A percentile compares a stretch with the other conserved stretches of the same genome.
These are phyloP conservation scores for Fragum whitleyi DNA, from an alignment of 2,888 invertebrate genomes.

Conservation along the genomic window DNA sequence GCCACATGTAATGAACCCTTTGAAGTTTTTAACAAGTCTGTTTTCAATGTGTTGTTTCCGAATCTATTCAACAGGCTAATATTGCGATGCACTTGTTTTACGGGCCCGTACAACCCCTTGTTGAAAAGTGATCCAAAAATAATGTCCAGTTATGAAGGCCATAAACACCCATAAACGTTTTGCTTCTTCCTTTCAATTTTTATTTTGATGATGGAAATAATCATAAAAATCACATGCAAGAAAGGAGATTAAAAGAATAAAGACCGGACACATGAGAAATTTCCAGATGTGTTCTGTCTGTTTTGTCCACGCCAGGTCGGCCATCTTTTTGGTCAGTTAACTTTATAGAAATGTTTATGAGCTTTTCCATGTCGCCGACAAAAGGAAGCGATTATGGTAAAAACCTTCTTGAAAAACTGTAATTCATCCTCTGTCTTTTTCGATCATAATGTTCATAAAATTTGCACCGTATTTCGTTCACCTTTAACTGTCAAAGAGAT, in stretches of 20 bases:
- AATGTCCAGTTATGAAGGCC: conserved; percentile 62
- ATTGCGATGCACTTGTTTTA: conserved; percentile 36
- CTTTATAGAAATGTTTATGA: conserved; percentile 65
- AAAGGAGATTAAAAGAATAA: conserved; percentile 58
- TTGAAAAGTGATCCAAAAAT: conserved; percentile 45
- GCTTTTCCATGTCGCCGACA: conserved; percentile 12
- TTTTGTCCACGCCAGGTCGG: conserved; percentile 29
- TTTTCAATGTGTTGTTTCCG: conserved; percentile 20
- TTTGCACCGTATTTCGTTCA: conserved; percentile 14
- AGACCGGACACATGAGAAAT: conserved; percentile 38
- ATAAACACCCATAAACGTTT: conserved; percentile 61
- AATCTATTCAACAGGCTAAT: conserved; percentile 25
- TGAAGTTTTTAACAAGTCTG: conserved; percentile 39
- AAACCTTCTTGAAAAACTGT: conserved; percentile 19
- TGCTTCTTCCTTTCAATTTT: conserved; percentile 53
- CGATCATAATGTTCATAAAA: conserved; percentile 30
- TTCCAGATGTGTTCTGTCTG: conserved; percentile 57
- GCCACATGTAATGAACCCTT: conserved; percentile 39
- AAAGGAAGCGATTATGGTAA: conserved; percentile 27
- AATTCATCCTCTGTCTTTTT: conserved; percentile 16
- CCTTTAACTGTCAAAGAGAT: conserved; percentile 14
- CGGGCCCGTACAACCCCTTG: conserved; percentile 2
- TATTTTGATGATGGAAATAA: conserved; percentile 65
- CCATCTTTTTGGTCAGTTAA: conserved; percentile 64
- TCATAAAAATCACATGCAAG: conserved; percentile 69